Base-by-base conservation (phyloP, 2,797 vertebrate genomes). In the Setipinna tenuifilis region DNA sequence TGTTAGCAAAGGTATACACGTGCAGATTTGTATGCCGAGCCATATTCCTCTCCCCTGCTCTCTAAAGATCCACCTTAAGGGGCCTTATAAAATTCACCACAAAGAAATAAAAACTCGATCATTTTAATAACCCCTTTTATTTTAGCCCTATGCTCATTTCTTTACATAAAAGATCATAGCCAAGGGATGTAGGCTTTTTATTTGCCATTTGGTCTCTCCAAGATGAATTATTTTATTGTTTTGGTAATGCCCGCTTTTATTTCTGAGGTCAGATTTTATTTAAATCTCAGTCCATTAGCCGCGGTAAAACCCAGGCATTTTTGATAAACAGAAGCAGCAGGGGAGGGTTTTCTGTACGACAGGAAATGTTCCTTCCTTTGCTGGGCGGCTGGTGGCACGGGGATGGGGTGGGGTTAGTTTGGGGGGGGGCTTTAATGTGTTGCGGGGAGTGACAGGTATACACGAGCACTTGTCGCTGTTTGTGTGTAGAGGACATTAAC, bases 321-420 rank as follows among this genome's bases (percentile, higher is more conserved):
- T 96, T 96, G 96, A 97, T 97, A 97, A 98, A 98, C 97, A 98
- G 97, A 95, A 97, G 96, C 97, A 98, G 98, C 97, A 94, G 98
- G 97, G 96, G 95, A 93, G 94, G 31, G 89, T 82, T 96, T 95
- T 95, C 94, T 95, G 50, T 95, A 96, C 94, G 96, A 96, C 91
- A 93, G 94, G 92, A 94, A 96, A 95, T 93, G 92, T 95, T 90
- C 88, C 89, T 89, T 90, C 90, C 50, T 14, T 54, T 54, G 50
- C 14, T 2, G 9, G 50, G 50, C 14, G 50, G 50, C 14, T 54
- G 50, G 14, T 54, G 50, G 14, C 50, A 54, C 14, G 50, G 50
- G 50, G 50, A 14, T 54, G 50, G 50, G 50, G 50, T 54, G 3
- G 50, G 50, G 50, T 54, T 54, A 7, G 50, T 2, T 54, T 54